Base-by-base conservation (phyloP, 2,797 vertebrate species). In the Enteromius viviparus region DNA sequence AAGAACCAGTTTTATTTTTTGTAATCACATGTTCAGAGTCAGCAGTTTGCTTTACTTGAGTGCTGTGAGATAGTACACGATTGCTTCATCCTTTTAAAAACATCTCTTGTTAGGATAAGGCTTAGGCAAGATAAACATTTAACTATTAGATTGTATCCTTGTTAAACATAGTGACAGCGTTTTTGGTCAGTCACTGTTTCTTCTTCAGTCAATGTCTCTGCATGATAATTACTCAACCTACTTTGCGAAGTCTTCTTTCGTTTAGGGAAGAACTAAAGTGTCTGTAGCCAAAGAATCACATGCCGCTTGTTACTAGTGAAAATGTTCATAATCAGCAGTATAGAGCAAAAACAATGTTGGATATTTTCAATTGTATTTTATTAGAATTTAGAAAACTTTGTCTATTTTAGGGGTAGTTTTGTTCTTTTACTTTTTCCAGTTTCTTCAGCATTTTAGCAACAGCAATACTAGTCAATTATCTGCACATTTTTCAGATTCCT, bases 211-310 rank as follows among this genome's bases (percentile, higher is more conserved):
- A 10, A 1, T 23, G 34, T 66, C 42, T 53, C 6, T 68, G 77
- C 32, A 19, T 68, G 32, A 40, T 32, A 40, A 37, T 29, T 78
- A 42, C 40, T 64, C 40, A 72, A 11, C 70, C 23, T 19, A 23
- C 6, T 60, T 60, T 17, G 19, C 34, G 23, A 60, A 15, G 45
- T 42, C 40, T 49, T 71, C 7, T 62, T 77, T 64, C 0, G 29
- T 21, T 76, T 76, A 42, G 34, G 40, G 58, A 62, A 76, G 37
- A 76, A 76, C 55, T 12, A 0, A 76, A 62, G 23, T 78, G 62
- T 9, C 42, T 66, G 34, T 64, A 21, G 40, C 6, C 23, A 21
- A 23, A 29, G 15, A 47, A 32, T 60, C 74, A 42, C 23, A 32
- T 64, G 76, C n/a, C 40, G 45, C 9, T 77, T 45, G 58, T 74